Evolutionary conservation across 2,888 invertebrate species (phyloP).

Genomic region (Sesia apiformis): DNA sequence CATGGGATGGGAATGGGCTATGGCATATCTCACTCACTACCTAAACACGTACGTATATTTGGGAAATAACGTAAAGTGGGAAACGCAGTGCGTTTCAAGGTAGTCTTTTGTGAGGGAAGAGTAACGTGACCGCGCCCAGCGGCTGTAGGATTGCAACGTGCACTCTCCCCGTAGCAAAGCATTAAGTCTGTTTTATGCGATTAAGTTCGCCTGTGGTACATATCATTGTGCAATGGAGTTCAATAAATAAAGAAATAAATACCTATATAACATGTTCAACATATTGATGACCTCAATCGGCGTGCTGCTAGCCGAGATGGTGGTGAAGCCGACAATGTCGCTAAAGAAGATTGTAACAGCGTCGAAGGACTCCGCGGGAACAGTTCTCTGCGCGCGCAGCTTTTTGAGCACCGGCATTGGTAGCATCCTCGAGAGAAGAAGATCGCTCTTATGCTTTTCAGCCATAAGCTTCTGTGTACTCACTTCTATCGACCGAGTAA

Average conservation of each 20-base stretch:
- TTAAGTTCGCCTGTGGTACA: no score
- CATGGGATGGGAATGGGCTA: no score
- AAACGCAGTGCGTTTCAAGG: no score
- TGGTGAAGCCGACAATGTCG: slow-evolving; percentile 81
- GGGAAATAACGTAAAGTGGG: no score
- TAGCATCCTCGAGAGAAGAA: slow-evolving; percentile 73
- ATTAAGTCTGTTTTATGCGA: no score
- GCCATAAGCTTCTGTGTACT: slow-evolving; percentile 64
- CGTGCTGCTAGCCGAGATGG: slow-evolving; percentile 75
- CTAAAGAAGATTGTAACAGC: slow-evolving; percentile 82
- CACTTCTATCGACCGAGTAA: slow-evolving; percentile 62
- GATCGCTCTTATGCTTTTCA: slow-evolving; percentile 75
- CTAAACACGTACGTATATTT: no score
- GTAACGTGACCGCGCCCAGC: no score
- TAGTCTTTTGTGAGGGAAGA: no score
- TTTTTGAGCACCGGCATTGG: slow-evolving; percentile 70
- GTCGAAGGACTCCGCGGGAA: slow-evolving; percentile 78
- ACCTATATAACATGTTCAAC: slow-evolving; percentile 83
- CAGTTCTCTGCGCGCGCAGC: slow-evolving; percentile 69
- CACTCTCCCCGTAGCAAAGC: no score
- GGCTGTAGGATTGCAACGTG: no score
- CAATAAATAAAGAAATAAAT: not conserved
- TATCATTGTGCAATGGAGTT: no score
- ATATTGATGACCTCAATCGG: slow-evolving; percentile 79
- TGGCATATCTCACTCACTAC: no score